phyloP scores from a whole-genome alignment of 2,888 invertebrate species.

The Tortricodes alternella region DNA sequence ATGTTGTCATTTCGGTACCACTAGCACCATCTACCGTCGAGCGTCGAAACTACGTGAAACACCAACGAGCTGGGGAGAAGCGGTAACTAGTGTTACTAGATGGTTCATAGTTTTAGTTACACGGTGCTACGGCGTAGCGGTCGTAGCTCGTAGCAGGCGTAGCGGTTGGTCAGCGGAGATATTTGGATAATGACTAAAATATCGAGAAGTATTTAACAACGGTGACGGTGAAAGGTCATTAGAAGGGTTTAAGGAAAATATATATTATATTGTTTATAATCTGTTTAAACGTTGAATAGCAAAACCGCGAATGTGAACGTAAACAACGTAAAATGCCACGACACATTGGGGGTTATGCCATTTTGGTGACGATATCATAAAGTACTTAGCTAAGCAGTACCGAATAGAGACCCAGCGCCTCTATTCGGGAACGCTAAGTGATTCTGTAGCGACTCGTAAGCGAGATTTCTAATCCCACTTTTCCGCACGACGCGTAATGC shows the following conservation, averaged over 20 bases:
- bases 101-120: conserved; percentile 17
- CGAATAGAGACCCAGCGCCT: too few relatives aligned
- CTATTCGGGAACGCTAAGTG: too few relatives aligned
- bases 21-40: conserved; percentile 49
- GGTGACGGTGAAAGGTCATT: background rate
- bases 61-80: conserved; percentile 1
- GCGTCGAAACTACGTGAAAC: conserved; percentile 24
- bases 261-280: background rate
- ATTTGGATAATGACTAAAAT: background rate
- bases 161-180: conserved; percentile 4
- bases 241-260: background rate
- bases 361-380: too few relatives aligned
- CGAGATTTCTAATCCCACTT: too few relatives aligned
- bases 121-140: conserved; percentile 22
- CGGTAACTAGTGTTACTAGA: conserved; percentile 11
- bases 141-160: conserved; percentile 27
- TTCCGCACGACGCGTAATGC: too few relatives aligned
- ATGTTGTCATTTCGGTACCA: conserved; percentile 32
- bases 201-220: background rate
- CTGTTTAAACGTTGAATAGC: too few relatives aligned
- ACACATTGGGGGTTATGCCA: too few relatives aligned
- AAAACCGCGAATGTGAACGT: too few relatives aligned
- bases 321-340: too few relatives aligned
- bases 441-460: too few relatives aligned
- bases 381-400: too few relatives aligned